Percentiles rank a stretch among this genome's conserved stretches.
Conservation (phyloP, 2,113 vertebrate species). For the Peromyscus polionotus region DNA sequence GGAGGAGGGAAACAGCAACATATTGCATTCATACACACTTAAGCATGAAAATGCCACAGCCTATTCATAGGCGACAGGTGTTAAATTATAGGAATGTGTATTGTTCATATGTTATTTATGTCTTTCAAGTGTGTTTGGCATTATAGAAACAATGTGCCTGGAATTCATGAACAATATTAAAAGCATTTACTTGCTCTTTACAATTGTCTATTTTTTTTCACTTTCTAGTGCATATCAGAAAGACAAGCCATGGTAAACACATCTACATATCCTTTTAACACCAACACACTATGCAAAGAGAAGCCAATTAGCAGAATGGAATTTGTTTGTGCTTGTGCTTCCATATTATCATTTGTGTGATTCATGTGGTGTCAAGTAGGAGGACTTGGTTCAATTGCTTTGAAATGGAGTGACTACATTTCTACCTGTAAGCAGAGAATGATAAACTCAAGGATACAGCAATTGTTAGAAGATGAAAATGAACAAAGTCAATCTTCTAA, state of each 20-base stretch:
- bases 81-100: constrained; percentile 57
- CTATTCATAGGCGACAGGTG: constrained; percentile 59
- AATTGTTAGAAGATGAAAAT: background rate
- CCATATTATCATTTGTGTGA: background rate
- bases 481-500: background rate
- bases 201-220: background rate
- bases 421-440: background rate
- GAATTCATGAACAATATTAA: constrained; percentile 43
- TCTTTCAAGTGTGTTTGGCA: constrained; percentile 66
- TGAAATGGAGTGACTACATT: background rate
- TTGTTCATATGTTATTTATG: constrained; percentile 70
- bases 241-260: background rate
- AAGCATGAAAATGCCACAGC: constrained; percentile 51
- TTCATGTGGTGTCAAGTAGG: background rate
- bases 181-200: background rate
- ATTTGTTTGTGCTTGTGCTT: constrained; percentile 4
- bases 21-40: constrained; percentile 34
- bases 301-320: background rate
- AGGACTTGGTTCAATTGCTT: background rate
- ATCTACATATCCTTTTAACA: constrained; percentile 21
- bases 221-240: background rate
- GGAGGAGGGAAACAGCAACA: background rate
- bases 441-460: background rate
- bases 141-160: constrained; percentile 50
- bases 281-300: background rate